These are phyloP conservation scores for Digitonthophagus gazella DNA, from an alignment of 2,888 invertebrate genomes.

Conservation along the genomic window DNA sequence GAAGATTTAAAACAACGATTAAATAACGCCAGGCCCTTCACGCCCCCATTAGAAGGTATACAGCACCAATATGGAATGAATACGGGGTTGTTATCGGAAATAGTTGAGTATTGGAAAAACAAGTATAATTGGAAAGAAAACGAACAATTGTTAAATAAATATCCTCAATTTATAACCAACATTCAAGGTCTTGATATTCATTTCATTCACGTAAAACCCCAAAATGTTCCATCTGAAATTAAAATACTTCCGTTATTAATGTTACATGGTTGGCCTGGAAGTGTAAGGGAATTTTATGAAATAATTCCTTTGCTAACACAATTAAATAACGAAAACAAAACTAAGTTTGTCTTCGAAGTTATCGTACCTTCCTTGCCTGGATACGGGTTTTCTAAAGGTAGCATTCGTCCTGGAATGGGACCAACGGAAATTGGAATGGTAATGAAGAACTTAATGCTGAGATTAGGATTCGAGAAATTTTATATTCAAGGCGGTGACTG, in stretches of 20 bases:
- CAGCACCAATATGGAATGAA: conserved; percentile 84
- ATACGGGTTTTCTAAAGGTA: conserved; percentile 55
- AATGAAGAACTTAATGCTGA: conserved; percentile 66
- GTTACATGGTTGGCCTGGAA: conserved; percentile 90
- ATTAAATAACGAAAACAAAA: conserved; percentile 53
- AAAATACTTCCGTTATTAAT: conserved; percentile 64
- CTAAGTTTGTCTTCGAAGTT: conserved; percentile 59
- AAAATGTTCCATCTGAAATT: conserved; percentile 32
- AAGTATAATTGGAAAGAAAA: conserved; percentile 68
- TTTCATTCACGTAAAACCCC: conserved; percentile 63
- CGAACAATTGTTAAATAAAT: conserved; percentile 61
- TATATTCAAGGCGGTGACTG: conserved; percentile 81
- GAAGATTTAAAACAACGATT: conserved; percentile 59
- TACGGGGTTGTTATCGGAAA: conserved; percentile 61
- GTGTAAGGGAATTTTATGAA: conserved; percentile 79
- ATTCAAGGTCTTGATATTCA: conserved; percentile 71
- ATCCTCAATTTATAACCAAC: conserved; percentile 67
- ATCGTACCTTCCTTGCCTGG: conserved; percentile 59
- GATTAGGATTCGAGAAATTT: conserved; percentile 65
- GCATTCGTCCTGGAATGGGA: conserved; percentile 64
- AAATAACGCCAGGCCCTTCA: conserved; percentile 47
- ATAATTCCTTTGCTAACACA: conserved; percentile 69
- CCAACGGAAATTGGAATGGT: conserved; percentile 58
- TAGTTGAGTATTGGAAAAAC: conserved; percentile 75
- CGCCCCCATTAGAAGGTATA: conserved; percentile 61